phyloP scores from a whole-genome alignment of 1,140 invertebrate species.

The Euborellia annulipes region DNA sequence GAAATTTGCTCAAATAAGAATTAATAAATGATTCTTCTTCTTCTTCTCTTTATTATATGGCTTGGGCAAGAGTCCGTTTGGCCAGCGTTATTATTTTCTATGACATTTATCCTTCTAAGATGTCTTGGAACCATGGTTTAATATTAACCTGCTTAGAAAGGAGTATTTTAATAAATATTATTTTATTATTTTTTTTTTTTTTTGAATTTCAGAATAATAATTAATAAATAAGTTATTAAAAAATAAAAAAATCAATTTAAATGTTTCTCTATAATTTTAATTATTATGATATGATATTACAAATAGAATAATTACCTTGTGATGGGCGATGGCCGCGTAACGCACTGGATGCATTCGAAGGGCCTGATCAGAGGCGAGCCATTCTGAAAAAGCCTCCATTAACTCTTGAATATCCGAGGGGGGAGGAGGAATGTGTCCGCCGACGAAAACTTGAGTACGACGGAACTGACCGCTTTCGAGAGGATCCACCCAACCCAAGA shows the following conservation, averaged over 20 bases:
- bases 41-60: too few species aligned
- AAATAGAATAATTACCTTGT: constrained; percentile 27
- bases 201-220: too few species aligned
- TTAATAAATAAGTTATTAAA: too few species aligned
- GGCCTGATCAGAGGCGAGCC: constrained; percentile 80
- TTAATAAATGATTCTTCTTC: too few species aligned
- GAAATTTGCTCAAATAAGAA: too few species aligned
- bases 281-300: not conserved
- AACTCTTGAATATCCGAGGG: constrained; percentile 61
- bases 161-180: too few species aligned
- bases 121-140: too few species aligned
- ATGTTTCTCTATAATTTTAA: not conserved
- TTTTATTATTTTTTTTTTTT: too few species aligned
- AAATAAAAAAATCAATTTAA: constrained; percentile 12
- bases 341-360: constrained; percentile 73
- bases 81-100: too few species aligned
- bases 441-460: constrained; percentile 81
- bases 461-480: constrained; percentile 70
- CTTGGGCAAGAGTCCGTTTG: too few species aligned
- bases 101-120: too few species aligned
- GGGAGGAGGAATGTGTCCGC: constrained; percentile 74
- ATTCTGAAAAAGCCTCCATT: constrained; percentile 77
- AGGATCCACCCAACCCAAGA: constrained; percentile 86
- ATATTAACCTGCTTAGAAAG: too few species aligned
- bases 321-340: constrained; percentile 47